Percentiles rank a stretch among this genome's conserved stretches.
Evolutionary conservation across 2,113 vertebrate species (phyloP).

Genomic region (Eclectus roratus): DNA sequence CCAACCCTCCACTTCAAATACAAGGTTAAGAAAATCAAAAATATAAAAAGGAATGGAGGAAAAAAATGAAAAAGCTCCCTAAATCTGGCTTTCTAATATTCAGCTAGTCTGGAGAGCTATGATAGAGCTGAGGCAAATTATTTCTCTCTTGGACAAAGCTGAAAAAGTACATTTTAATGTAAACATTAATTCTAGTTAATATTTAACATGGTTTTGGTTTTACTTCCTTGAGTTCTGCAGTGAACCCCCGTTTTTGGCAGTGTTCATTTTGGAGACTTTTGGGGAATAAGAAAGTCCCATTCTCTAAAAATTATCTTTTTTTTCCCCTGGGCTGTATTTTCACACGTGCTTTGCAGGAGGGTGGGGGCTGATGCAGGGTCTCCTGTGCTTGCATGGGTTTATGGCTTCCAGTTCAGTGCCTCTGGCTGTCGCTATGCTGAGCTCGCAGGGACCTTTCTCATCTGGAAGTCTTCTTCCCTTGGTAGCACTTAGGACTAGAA

Average conservation of each 20-base stretch:
- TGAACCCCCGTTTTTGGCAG: not conserved
- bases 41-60: not conserved
- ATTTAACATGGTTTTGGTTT: not conserved
- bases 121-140: not conserved
- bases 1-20: not conserved
- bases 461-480: not conserved
- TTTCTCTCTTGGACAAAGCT: not conserved
- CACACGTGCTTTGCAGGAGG: fast-evolving
- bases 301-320: not conserved
- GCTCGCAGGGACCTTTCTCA: not conserved
- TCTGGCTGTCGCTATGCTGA: fast-evolving
- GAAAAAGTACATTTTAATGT: not conserved
- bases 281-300: not conserved
- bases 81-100: not conserved
- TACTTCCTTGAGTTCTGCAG: not conserved
- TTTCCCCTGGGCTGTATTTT: not conserved
- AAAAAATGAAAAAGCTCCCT: not conserved
- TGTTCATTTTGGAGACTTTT: not conserved
- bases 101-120: not conserved
- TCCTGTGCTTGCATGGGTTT: not conserved
- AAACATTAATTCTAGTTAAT: not conserved
- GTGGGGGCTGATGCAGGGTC: not conserved
- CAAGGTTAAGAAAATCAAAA: not conserved
- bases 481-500: not conserved
- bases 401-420: not conserved